Percentiles rank a stretch among this genome's conserved stretches.
These are phyloP conservation scores for Phyto melanocephala DNA, from an alignment of 2,888 invertebrate genomes.

Conservation along the genomic window DNA sequence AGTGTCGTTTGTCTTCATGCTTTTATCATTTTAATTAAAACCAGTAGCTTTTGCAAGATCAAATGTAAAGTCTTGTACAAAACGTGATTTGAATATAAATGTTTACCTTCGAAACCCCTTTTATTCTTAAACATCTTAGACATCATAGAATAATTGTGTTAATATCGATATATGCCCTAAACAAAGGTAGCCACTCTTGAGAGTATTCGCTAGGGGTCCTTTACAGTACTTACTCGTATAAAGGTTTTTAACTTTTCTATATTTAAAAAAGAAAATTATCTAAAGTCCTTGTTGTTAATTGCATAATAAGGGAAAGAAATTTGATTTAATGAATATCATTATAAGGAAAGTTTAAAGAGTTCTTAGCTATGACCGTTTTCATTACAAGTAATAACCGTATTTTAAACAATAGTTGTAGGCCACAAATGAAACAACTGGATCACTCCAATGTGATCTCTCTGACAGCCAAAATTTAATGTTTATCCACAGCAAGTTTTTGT, in stretches of 20 bases:
- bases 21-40: slow-evolving; percentile 49
- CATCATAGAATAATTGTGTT: slow-evolving; percentile 20
- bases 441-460: no score
- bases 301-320: neutral
- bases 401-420: no score
- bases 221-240: no score
- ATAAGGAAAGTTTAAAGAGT: no score
- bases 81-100: slow-evolving; percentile 43
- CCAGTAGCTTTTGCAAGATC: slow-evolving; percentile 47
- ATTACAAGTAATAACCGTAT: no score
- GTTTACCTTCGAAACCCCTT: neutral
- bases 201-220: no score
- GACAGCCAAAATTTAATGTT: neutral
- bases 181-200: slow-evolving; percentile 34
- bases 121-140: neutral
- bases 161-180: neutral
- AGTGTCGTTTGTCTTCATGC: slow-evolving; percentile 49
- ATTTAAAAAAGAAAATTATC: no score
- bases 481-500: neutral
- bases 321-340: neutral
- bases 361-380: no score
- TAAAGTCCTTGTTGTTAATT: neutral
- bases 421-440: no score
- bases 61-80: neutral
- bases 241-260: no score